Percentiles rank a stretch among this genome's conserved stretches.
Evolutionary conservation across 1,140 invertebrate species (phyloP).

Genomic region (Steinernema feltiae): DNA sequence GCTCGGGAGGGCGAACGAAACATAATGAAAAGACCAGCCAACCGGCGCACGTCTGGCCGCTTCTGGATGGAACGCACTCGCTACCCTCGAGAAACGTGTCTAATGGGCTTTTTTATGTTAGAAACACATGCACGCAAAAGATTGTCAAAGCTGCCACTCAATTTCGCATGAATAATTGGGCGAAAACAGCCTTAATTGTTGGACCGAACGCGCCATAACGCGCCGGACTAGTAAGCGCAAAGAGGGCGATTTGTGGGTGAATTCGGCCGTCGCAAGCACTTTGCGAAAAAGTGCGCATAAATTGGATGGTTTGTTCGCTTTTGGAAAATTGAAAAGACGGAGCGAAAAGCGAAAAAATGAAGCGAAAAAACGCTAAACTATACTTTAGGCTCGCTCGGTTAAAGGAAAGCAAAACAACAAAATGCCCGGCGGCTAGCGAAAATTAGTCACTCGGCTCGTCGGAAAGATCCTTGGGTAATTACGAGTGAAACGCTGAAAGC

Average conservation of each 20-base stretch:
- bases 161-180: not conserved
- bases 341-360: not conserved
- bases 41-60: no score
- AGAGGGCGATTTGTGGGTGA: no score
- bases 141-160: no score
- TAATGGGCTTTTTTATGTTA: not conserved
- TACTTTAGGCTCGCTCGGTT: not conserved
- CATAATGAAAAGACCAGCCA: not conserved
- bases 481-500: not conserved
- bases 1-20: not conserved
- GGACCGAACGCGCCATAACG: not conserved
- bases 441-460: slow-evolving; percentile 3
- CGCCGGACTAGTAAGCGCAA: no score
- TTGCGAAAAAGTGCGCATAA: no score
- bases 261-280: no score
- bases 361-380: not conserved
- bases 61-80: no score
- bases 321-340: not conserved
- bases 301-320: no score
- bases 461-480: not conserved
- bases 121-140: not conserved
- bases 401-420: slow-evolving; percentile 1
- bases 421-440: not conserved
- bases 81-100: not conserved
- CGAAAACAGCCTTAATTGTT: not conserved